A percentile compares a stretch with the other conserved stretches of the same genome.
Evolutionary conservation across 1,140 invertebrate genomes (phyloP).

Genomic region (Conus betulinus): DNA sequence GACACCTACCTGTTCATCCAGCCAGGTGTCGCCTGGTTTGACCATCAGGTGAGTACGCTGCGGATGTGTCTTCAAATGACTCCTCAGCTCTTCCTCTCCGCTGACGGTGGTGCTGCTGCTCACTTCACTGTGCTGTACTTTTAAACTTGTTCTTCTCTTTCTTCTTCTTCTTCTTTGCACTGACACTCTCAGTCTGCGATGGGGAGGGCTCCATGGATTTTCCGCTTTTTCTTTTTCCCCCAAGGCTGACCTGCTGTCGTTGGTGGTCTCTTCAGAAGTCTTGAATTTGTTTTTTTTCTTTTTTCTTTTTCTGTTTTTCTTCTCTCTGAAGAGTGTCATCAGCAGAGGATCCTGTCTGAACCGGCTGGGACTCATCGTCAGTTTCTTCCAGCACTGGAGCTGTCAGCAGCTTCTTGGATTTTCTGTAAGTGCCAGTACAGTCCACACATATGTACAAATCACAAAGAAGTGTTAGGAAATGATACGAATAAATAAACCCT

Average conservation of each 20-base stretch:
- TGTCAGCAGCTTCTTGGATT: constrained; percentile 27
- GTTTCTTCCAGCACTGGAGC: constrained; percentile 7
- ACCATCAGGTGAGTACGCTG: constrained; percentile 56
- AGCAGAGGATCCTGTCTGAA: neutral
- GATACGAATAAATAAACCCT: neutral
- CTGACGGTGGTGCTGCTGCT: constrained; percentile 55
- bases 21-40: constrained; percentile 61
- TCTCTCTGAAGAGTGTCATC: neutral
- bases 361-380: neutral
- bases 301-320: constrained; percentile 26
- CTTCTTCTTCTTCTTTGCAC: constrained; percentile 47
- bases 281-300: constrained; percentile 1
- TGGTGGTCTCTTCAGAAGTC: neutral
- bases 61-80: constrained; percentile 43
- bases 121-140: constrained; percentile 64
- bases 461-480: neutral
- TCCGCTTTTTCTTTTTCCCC: constrained; percentile 46
- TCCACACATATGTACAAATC: neutral
- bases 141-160: constrained; percentile 60
- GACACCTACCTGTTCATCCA: constrained; percentile 47
- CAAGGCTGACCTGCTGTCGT: constrained; percentile 14
- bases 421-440: neutral
- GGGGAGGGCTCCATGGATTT: neutral
- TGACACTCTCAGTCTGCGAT: constrained; percentile 6
- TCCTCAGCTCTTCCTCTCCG: constrained; percentile 27